These are phyloP conservation scores for Centropus unirufus DNA, from an alignment of 2,113 vertebrate genomes.

Conservation along the genomic window DNA sequence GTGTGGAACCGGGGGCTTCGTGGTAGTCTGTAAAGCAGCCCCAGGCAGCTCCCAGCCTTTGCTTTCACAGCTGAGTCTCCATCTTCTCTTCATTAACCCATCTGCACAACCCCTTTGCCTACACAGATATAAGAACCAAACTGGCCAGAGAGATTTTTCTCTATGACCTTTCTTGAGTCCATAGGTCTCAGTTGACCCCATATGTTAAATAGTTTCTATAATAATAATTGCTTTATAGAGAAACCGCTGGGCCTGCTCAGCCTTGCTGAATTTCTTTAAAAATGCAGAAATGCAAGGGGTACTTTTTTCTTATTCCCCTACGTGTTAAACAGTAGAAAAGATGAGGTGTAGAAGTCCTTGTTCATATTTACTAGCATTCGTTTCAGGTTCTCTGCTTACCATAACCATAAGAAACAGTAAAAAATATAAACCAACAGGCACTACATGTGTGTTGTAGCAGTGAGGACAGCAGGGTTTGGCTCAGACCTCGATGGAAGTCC, in stretches of 20 bases:
- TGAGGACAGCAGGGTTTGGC: background rate
- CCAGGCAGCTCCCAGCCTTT: background rate
- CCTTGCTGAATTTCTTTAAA: background rate
- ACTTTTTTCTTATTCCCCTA: background rate
- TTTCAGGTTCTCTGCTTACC: background rate
- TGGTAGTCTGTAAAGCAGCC: background rate
- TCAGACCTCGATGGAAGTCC: background rate
- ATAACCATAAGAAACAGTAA: background rate
- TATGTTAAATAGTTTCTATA: background rate
- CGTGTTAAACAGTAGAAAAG: background rate
- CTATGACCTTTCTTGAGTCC: background rate
- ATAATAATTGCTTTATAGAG: background rate
- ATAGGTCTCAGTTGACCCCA: background rate
- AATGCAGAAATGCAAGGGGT: background rate
- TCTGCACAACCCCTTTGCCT: background rate
- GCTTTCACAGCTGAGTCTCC: background rate
- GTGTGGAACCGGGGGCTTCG: background rate
- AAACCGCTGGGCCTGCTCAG: background rate
- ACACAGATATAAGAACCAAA: background rate
- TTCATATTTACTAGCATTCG: background rate
- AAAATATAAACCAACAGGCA: background rate
- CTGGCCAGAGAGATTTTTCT: background rate
- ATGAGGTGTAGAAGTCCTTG: background rate
- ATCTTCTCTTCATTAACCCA: background rate
- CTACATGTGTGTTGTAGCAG: background rate